A percentile compares a stretch with the other conserved stretches of the same genome.
These are phyloP conservation scores for Dryobotodes eremita DNA, from an alignment of 2,888 invertebrate genomes.

Conservation along the genomic window DNA sequence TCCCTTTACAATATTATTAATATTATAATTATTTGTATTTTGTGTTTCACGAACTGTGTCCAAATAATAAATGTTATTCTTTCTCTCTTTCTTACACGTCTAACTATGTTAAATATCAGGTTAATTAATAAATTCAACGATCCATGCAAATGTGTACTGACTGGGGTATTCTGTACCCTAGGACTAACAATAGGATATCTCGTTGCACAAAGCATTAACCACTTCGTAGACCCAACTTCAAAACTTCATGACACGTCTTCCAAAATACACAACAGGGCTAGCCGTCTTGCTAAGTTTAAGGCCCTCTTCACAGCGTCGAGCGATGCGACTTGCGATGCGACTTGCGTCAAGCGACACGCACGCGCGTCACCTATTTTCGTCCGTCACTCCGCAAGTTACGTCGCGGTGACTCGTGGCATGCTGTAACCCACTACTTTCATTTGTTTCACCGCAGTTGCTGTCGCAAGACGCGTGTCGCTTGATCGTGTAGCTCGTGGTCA, in stretches of 20 bases:
- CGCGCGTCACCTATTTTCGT: neutral
- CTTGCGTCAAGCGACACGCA: neutral
- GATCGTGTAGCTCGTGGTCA: too few species aligned
- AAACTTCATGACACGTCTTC: slow-evolving; percentile 34
- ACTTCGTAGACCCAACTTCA: slow-evolving; percentile 4
- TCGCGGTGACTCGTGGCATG: neutral
- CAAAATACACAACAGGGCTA: slow-evolving; percentile 31
- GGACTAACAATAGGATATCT: neutral
- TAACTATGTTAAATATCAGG: neutral
- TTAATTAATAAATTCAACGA: neutral
- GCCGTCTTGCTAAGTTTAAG: neutral
- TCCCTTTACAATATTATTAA: neutral
- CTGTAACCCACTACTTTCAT: neutral
- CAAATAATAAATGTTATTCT: too few species aligned
- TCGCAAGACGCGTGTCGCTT: neutral
- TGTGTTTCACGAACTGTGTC: too few species aligned
- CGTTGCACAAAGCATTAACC: slow-evolving; percentile 6
- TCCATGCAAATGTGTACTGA: neutral
- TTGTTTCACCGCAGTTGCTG: neutral
- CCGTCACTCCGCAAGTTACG: neutral
- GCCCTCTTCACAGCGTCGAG: neutral
- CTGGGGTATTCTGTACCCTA: neutral
- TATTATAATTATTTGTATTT: too few species aligned
- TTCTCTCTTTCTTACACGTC: neutral
- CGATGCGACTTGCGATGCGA: neutral